Conservation (phyloP, 2,797 vertebrate genomes). For the Muscicapa comitata region DNA sequence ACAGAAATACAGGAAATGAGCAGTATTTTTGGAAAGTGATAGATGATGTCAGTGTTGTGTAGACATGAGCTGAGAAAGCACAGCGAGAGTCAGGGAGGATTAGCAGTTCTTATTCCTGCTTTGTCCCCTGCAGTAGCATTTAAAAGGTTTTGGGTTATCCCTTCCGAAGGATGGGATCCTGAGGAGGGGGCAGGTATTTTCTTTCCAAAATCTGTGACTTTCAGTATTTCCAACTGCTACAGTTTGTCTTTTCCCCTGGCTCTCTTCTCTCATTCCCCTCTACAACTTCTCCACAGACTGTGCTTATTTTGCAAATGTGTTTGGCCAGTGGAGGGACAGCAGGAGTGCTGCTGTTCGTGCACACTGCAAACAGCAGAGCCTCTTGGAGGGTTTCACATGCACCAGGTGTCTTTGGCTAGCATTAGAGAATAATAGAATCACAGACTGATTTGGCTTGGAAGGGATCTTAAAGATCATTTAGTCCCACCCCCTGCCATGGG, state of each 20-base stretch:
- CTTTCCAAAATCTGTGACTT: background rate
- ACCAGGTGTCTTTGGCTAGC: background rate
- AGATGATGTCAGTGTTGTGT: background rate
- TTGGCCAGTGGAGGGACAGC: background rate
- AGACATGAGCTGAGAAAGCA: background rate
- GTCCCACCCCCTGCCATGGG: background rate
- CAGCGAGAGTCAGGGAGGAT: background rate
- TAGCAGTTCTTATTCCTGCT: background rate
- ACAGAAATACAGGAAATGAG: background rate
- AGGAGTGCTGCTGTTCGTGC: background rate
- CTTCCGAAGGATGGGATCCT: background rate
- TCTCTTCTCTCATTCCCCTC: background rate
- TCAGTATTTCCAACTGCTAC: background rate
- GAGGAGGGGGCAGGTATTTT: background rate
- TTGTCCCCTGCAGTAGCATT: background rate
- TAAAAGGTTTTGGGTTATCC: background rate
- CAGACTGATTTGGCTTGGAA: background rate
- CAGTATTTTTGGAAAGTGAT: background rate
- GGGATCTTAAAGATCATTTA: background rate
- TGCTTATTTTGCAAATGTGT: background rate
- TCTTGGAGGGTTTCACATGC: background rate
- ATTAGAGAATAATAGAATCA: background rate
- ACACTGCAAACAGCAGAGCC: background rate
- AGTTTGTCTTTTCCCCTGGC: background rate
- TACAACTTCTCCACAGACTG: background rate